A percentile compares a stretch with the other conserved stretches of the same genome.
These are phyloP conservation scores for Phrynocephalus vlangalii DNA, from an alignment of 2,797 vertebrate genomes.

Conservation along the genomic window DNA sequence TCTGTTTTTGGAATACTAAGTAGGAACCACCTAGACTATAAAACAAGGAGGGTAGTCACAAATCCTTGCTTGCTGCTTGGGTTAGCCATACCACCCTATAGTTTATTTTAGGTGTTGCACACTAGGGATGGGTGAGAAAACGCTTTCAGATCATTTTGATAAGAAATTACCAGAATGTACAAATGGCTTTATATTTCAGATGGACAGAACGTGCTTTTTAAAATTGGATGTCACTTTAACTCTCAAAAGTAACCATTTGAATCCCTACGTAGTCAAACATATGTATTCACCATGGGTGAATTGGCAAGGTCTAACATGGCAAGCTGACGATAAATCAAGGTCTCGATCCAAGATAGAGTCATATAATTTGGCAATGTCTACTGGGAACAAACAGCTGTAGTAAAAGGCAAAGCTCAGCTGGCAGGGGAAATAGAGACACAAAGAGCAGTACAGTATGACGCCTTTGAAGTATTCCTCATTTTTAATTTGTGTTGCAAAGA, in stretches of 20 bases:
- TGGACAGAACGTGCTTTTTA: background rate
- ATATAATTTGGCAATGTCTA: too few relatives aligned
- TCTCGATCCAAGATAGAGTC: too few relatives aligned
- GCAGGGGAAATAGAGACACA: too few relatives aligned
- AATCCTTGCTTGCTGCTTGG: background rate
- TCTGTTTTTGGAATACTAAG: conserved; percentile 1
- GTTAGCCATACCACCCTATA: background rate
- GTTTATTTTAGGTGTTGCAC: background rate
- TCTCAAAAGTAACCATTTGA: background rate
- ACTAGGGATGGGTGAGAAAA: background rate
- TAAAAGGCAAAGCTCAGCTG: too few relatives aligned
- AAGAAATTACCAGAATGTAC: background rate
- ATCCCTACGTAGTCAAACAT: background rate
- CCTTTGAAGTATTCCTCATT: too few relatives aligned
- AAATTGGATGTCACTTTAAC: background rate
- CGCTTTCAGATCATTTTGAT: background rate
- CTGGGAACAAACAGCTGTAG: too few relatives aligned
- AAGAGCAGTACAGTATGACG: too few relatives aligned
- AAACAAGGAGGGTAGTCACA: background rate
- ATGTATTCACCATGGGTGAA: background rate
- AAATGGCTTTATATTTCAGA: background rate
- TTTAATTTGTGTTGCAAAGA: too few relatives aligned
- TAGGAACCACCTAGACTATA: background rate
- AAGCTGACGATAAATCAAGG: background rate
- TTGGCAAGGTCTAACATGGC: background rate